Evolutionary conservation across 2,113 vertebrate genomes (phyloP).

Genomic region (Dasyornis broadbenti): DNA sequence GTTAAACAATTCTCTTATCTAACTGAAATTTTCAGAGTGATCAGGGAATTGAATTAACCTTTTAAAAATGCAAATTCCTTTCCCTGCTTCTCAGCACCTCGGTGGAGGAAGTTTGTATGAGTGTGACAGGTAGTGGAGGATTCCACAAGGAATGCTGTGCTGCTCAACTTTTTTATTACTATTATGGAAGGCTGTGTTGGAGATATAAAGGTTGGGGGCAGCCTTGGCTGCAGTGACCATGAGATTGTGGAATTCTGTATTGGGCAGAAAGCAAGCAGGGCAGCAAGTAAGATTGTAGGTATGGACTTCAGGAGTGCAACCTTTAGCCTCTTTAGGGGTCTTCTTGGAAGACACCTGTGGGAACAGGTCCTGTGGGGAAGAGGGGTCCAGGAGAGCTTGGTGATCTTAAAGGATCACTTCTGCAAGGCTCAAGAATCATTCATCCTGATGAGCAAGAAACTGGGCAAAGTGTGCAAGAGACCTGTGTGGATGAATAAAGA

Average conservation of each 20-base stretch:
- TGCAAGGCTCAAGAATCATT: neutral
- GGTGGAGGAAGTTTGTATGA: neutral
- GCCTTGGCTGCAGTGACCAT: neutral
- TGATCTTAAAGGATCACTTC: neutral
- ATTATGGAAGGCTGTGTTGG: neutral
- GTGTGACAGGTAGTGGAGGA: neutral
- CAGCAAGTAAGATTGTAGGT: neutral
- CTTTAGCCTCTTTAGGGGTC: neutral
- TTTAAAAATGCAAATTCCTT: neutral
- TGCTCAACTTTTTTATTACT: neutral
- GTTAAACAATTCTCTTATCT: neutral
- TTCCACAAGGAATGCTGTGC: neutral
- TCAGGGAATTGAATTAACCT: neutral
- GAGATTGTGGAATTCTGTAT: neutral
- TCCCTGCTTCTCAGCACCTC: neutral
- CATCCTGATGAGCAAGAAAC: neutral
- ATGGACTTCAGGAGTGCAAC: neutral
- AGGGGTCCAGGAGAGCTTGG: neutral
- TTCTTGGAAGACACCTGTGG: neutral
- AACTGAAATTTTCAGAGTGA: neutral
- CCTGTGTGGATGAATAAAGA: neutral
- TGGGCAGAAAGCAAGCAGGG: neutral
- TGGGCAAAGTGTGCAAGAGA: neutral
- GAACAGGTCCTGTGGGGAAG: neutral
- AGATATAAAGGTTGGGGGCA: fast-evolving